Evolutionary conservation across 1,140 invertebrate species (phyloP).

Genomic region (Papilio polytes): DNA sequence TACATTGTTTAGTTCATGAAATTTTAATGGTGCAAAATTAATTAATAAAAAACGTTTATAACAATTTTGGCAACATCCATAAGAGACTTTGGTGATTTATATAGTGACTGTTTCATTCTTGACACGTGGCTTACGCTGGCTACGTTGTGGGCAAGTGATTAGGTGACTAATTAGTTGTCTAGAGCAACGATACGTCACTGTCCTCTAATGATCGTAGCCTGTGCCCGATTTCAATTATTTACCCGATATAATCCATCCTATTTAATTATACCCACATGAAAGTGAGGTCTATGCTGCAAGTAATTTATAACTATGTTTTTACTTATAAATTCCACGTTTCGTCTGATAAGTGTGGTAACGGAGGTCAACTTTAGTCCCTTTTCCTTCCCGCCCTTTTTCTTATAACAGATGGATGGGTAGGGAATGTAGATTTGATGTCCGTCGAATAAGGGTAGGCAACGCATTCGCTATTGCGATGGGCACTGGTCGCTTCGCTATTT

Average conservation of each 20-base stretch:
- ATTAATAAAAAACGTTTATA: neutral
- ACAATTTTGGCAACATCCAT: neutral
- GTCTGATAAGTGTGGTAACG: no score
- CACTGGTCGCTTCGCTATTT: no score
- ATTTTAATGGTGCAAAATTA: neutral
- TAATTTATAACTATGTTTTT: neutral
- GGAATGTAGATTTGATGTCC: no score
- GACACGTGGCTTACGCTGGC: conserved; percentile 24
- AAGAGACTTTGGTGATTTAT: conserved; percentile 1
- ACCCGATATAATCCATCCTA: conserved; percentile 8
- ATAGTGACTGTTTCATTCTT: neutral
- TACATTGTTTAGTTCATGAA: no score
- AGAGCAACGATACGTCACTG: conserved; percentile 32
- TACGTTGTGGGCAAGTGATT: conserved; percentile 20
- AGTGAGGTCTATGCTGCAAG: neutral
- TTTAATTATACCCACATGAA: neutral
- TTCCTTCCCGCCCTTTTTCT: no score
- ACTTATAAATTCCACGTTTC: neutral
- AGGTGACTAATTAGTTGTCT: conserved; percentile 36
- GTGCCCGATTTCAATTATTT: conserved; percentile 28
- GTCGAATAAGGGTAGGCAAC: no score
- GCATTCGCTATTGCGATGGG: no score
- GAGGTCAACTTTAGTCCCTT: no score
- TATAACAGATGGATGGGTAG: no score
- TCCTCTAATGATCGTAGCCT: conserved; percentile 31